Evolutionary conservation across 2,797 vertebrate species (phyloP), one percentile per base, ranked within the genome.

Genomic region (Pseudochirops corinnae): DNA sequence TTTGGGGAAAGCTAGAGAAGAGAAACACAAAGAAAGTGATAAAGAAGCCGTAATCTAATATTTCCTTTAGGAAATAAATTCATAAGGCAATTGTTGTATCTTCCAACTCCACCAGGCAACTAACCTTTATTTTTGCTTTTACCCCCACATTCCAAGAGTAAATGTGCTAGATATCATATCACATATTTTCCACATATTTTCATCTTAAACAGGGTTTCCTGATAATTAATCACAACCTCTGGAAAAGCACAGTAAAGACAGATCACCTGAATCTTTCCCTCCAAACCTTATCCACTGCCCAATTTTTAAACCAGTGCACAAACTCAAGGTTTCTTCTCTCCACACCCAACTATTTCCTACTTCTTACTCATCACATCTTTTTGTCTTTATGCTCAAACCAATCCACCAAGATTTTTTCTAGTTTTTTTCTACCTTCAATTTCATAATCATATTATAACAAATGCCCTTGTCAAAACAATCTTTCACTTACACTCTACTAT

Each of bases 1-100:
- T 90, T 96, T 55, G 56, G 33, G 29, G 46, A 94, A 13, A 62
- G 92, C 91, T 0, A 46, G 50, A 91, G 91, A 39, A 67, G 55
- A 74, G n/a, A 74, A 39, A 93, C 33, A 93, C 28, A 95, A 96
- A 90, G 67, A 18, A 91, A 92, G 93, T 28, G 9, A 16, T 11
- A 95, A 74, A 58, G 55, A 91, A 74, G 91, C 28, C 93, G 53
- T 91, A 56, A 29, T 28, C 5, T 94, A 94, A 87, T 57, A 39
- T 62, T 96, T 95, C 94, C 58, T 93, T 97, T 56, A 67, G 94
- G 96, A 97, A 95, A n/a, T 93, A 56, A 46, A 56, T 90, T 87
- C 55, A 93, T 26, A 96, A 96, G 18, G 95, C 53, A 95, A 91
- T 90, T 95, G 9, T 57, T 67, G 16, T 21, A 33, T 53, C 91